Evolutionary conservation across 2,113 vertebrate species (phyloP).

Genomic region (Zapornia atra): DNA sequence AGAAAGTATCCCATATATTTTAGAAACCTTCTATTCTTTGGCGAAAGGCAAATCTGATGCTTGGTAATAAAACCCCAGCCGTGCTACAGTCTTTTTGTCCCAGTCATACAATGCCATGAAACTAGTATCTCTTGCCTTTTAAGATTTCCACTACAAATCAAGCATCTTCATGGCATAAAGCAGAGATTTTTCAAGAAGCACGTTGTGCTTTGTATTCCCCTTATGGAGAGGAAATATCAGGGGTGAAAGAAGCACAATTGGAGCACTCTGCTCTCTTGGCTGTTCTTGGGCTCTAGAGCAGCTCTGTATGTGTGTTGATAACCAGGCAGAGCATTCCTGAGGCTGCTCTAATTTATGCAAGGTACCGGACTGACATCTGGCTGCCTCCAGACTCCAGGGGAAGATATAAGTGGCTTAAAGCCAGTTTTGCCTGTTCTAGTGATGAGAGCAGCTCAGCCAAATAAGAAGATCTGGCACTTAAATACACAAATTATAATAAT

Average conservation of each 20-base stretch:
- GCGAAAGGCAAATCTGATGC: background rate
- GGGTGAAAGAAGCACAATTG: background rate
- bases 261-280: background rate
- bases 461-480: slow-evolving; percentile 31
- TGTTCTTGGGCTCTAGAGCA: background rate
- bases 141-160: background rate
- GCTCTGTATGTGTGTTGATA: background rate
- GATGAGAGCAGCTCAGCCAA: slow-evolving; percentile 34
- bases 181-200: background rate
- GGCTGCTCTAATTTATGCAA: background rate
- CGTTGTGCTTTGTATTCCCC: background rate
- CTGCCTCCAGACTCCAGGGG: slow-evolving; percentile 8
- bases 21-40: background rate
- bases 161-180: background rate
- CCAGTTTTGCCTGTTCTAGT: slow-evolving; percentile 18
- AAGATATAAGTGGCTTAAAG: slow-evolving; percentile 10
- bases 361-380: slow-evolving; percentile 35
- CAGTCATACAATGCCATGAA: background rate
- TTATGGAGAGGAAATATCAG: background rate
- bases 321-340: background rate
- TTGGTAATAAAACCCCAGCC: background rate
- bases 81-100: background rate
- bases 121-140: background rate
- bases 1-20: background rate
- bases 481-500: slow-evolving; percentile 5